These are phyloP conservation scores for Holcopasites calliopsidis DNA, from an alignment of 1,140 invertebrate species.

Conservation along the genomic window DNA sequence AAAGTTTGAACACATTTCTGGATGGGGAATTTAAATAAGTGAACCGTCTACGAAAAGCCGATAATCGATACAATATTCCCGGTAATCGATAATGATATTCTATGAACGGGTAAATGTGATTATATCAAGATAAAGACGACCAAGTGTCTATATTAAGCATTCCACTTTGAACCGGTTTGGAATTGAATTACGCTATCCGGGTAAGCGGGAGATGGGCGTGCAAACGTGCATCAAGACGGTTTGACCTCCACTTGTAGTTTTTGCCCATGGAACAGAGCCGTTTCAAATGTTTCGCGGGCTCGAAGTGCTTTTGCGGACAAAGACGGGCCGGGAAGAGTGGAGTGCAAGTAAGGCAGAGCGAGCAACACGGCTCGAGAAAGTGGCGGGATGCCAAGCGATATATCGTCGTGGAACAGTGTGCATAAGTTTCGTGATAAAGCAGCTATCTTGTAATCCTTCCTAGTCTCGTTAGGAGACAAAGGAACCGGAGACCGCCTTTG, in stretches of 20 bases:
- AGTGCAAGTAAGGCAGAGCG: constrained; percentile 20
- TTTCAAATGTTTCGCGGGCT: constrained; percentile 25
- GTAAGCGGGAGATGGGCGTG: background rate
- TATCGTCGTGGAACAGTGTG: constrained; percentile 4
- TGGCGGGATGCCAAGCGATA: constrained; percentile 42
- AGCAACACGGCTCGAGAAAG: constrained; percentile 16
- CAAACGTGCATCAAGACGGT: background rate
- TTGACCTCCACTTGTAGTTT: background rate
- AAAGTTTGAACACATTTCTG: background rate
- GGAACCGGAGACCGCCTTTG: background rate
- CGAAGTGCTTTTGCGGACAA: constrained; percentile 27
- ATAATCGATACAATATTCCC: too few relatives aligned
- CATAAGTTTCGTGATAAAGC: constrained; percentile 23
- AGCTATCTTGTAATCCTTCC: constrained; percentile 12
- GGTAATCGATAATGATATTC: too few relatives aligned
- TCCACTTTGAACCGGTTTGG: background rate
- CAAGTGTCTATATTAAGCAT: too few relatives aligned
- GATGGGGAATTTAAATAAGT: background rate
- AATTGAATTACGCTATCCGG: background rate
- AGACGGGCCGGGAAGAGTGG: constrained; percentile 5
- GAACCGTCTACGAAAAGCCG: too few relatives aligned
- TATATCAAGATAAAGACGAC: too few relatives aligned
- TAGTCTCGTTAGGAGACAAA: background rate
- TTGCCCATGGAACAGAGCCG: background rate
- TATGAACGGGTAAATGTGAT: too few relatives aligned